Evolutionary conservation across 2,888 invertebrate species (phyloP), one percentile per base, ranked within the genome.

Genomic region (Pyrocoelia pectoralis): DNA sequence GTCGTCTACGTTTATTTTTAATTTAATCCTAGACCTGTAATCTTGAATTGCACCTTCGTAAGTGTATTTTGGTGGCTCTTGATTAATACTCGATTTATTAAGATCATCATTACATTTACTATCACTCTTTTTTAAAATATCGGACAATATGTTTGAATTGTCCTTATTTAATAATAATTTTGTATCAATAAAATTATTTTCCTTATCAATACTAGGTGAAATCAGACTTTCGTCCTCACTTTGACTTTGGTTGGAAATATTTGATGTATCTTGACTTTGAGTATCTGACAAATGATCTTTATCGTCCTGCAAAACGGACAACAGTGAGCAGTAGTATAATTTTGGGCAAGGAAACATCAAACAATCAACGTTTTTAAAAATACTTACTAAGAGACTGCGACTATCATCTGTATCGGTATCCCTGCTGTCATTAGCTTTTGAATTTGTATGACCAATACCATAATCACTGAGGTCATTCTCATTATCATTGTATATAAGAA

Each of bases 21-120:
- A 75, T 72, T 89, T 87, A 49, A 90, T 92, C 70, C 92, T 86
- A 54, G 92, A 90, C 72, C 93, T 91, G 81, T 94, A 94, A 71
- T 92, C 91, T 77, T 94, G 91, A 72, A 94, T 94, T 72, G 94
- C 93, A 72, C 92, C 90, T 80, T 94, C 94, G 79, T 93, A 94
- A 0, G 93, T 93, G 80, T 93, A 94, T 79, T 93, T 93, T 74
- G 91, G 88, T 87, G 79, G 40, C 17, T 57, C 49, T 2, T 18
- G 33, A n/a, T n/a, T 33, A 33, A 24, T 13, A 28, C 24, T 43
- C 40, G 54, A 40, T 54, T 43, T 9, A 13, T 2, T 24, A 6
- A 24, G 24, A 24, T 24, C 24, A 6, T 24, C 3, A 24, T 24
- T 24, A 24, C 24, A 33, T n/a, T 10, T n/a, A n/a, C 2, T n/a